These are phyloP conservation scores for Machimus atricapillus DNA, from an alignment of 2,888 invertebrate genomes.

Conservation along the genomic window DNA sequence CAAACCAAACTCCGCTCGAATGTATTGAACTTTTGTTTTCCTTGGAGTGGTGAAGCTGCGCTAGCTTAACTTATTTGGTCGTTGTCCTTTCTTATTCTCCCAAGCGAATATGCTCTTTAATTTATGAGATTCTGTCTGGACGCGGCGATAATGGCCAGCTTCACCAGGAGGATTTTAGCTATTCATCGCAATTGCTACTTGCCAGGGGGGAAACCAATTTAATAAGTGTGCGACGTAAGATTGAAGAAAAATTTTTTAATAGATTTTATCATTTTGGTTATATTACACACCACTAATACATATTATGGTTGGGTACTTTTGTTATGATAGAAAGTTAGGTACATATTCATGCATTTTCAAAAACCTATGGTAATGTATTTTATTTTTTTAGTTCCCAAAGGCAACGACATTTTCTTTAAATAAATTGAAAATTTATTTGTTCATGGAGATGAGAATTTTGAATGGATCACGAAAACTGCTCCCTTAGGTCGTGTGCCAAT, in stretches of 20 bases:
- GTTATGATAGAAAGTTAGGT: no score
- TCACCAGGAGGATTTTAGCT: neutral
- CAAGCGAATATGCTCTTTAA: neutral
- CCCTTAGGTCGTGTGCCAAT: no score
- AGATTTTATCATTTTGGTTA: neutral
- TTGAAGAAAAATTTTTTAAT: neutral
- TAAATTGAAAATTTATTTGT: no score
- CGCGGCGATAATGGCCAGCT: neutral
- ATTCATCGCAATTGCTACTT: neutral
- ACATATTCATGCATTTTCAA: no score
- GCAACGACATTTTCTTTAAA: no score
- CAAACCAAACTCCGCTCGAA: neutral
- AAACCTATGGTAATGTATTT: no score
- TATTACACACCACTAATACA: no score
- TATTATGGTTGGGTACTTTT: no score
- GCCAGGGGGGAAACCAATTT: neutral
- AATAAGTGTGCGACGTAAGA: neutral
- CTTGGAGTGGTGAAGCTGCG: neutral
- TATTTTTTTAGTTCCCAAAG: no score
- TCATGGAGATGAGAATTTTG: no score
- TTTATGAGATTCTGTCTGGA: slow-evolving; percentile 37
- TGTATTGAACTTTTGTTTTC: neutral
- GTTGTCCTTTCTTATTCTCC: neutral
- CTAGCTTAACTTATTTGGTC: slow-evolving; percentile 3
- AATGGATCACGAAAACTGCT: no score